Conservation (phyloP, 1,140 invertebrate species). For the Eubasilissa regina region DNA sequence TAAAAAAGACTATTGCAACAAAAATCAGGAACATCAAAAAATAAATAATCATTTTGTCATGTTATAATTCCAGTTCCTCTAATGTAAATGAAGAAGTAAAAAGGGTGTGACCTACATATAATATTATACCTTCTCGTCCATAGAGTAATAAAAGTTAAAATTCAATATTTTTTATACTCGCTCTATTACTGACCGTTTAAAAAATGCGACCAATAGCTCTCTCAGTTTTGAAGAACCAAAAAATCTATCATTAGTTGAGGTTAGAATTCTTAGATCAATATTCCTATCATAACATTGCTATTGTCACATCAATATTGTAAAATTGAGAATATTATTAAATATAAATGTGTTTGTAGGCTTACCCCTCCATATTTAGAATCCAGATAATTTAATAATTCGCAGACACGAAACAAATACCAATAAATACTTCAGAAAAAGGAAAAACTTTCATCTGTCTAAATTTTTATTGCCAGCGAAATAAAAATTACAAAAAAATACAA, state of each 20-base stretch:
- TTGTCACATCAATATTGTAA: background rate
- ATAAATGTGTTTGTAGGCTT: background rate
- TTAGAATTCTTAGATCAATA: slow-evolving; percentile 6
- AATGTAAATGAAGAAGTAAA: no score
- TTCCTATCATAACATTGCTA: background rate
- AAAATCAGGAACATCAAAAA: no score
- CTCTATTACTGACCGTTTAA: background rate
- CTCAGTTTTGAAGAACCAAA: background rate
- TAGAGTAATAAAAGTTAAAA: background rate
- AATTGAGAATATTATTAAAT: background rate
- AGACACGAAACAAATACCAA: slow-evolving; percentile 1
- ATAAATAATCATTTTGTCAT: no score
- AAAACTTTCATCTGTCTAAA: slow-evolving; percentile 4
- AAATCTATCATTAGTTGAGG: slow-evolving; percentile 9
- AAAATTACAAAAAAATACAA: background rate
- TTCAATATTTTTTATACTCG: background rate
- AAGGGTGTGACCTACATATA: no score
- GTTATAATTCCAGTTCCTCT: no score
- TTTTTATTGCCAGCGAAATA: slow-evolving; percentile 6
- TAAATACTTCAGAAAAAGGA: background rate
- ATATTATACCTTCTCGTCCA: background rate
- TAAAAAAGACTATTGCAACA: no score
- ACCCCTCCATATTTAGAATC: background rate
- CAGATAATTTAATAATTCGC: background rate
- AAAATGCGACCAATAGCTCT: background rate